Base-by-base conservation (phyloP, 2,888 invertebrate genomes). In the Drosophila diplacantha region DNA sequence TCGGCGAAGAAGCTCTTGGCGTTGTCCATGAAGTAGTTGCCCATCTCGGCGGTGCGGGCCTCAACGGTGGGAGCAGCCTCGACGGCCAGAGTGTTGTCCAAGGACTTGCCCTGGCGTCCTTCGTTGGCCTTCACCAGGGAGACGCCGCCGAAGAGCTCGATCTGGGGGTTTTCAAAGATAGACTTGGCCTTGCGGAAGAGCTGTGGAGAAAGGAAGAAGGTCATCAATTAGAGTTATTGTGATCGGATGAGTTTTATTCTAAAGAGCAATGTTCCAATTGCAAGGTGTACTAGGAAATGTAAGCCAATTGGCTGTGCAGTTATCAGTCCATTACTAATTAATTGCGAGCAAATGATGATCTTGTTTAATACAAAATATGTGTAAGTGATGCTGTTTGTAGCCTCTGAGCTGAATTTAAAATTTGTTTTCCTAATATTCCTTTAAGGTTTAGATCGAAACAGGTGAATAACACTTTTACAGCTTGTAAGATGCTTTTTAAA, bases 101-200 rank as follows among this genome's bases (percentile, higher is more conserved):
- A 81, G 1, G 89, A 87, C 72, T 90, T 89, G 31, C 89, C 88
- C 68, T 87, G 86, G 52, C 90, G 88, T 61, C 86, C 83, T 71
- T 87, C 87, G 59, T 85, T 86, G 51, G 74, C 85, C 84, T 86
- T 86, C 66, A 87, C 73, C 57, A 92, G 82, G 8, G 90, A 90
- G 43, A 92, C 87, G 47, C 92, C 92, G 65, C 89, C 90, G 65
- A 90, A 86, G 43, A 92, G 73, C 75, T 91, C 90, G 63, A 91
- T 88, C 82, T 87, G 90, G 58, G 91, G 91, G 85, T 90, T 90
- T 52, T 90, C 90, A 81, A 92, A 91, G 85, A 92, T 89, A 31
- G 90, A 89, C 81, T 90, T 90, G 41, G 91, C 91, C 76, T 89
- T 90, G 64, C 91, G 89, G 89, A 89, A 92, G 61, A 92, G 85